Percentiles rank a stretch among this genome's conserved stretches.
These are phyloP conservation scores for Strigops habroptila DNA, from an alignment of 2,113 vertebrate genomes.

Conservation along the genomic window DNA sequence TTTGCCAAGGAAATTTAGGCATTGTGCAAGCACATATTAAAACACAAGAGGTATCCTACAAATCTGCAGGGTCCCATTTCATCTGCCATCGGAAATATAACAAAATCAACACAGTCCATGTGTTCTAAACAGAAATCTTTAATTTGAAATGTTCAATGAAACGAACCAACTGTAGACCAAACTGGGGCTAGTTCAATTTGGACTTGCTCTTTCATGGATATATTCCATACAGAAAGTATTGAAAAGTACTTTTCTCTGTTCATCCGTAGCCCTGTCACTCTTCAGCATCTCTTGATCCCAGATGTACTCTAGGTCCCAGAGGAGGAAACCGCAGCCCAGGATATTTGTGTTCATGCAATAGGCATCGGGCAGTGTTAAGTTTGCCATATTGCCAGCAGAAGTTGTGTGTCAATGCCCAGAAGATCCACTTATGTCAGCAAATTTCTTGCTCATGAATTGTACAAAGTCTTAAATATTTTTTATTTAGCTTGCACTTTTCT, in stretches of 20 bases:
- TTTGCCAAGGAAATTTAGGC: conserved; percentile 26
- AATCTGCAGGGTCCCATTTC: background rate
- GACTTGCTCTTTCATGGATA: background rate
- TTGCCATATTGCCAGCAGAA: background rate
- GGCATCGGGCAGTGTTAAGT: background rate
- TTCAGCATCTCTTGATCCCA: background rate
- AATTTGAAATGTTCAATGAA: background rate
- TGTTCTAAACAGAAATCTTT: conserved; percentile 3
- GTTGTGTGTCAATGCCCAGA: background rate
- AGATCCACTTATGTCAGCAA: background rate
- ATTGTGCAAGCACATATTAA: conserved; percentile 14
- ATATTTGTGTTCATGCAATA: background rate
- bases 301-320: background rate
- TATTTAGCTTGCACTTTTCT: background rate
- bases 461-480: background rate
- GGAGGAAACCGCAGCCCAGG: background rate
- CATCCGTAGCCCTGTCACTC: background rate
- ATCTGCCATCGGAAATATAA: conserved; percentile 9
- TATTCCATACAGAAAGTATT: background rate
- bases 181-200: background rate
- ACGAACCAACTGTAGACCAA: background rate
- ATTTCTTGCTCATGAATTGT: background rate
- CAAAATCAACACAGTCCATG: background rate
- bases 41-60: background rate
- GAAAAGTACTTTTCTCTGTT: background rate